Base-by-base conservation (phyloP, 1,140 invertebrate genomes). In the Parapsyche elsis region DNA sequence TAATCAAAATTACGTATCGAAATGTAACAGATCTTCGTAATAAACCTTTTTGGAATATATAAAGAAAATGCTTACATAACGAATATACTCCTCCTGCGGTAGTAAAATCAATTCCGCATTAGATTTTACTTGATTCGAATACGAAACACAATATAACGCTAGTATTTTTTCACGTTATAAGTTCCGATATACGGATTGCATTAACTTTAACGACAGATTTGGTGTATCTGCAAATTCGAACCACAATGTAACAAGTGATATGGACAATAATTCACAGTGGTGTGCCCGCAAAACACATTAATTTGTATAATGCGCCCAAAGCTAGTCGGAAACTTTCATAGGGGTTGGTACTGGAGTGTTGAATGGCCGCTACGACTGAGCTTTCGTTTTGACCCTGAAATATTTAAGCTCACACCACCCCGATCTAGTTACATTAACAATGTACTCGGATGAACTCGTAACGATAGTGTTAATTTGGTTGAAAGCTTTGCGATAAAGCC, bases 391-490 rank as follows among this genome's bases (percentile, higher is more conserved):
- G 24, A 67, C 21, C 21, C 61, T 23, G 61, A 67, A 67, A 67
- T 67, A 23, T 67, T 53, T 21, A 61, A 61, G 7, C 57, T 61
- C 16, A 9, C 16, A 53, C 49, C 57, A 38, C 7, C 30, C 30
- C 7, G 19, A 19, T n/a, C 21, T 9, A 9, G 16, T 19, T 61
- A 16, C 57, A 61, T 61, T 61, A 61, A 61, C 57, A 61, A 19
- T 21, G 16, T 21, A 61, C 16, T 61, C n/a, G 19, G 57, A 61
- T 61, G 57, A 61, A 61, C 57, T 61, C 57, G 57, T 5, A 61
- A 61, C 57, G 57, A 61, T 61, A 61, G 57, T 21, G 57, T 21
- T 61, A 61, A 61, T 61, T 61, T 61, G 57, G 57, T 61, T 61
- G 57, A 61, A 61, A 61, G 57, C 57, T 61, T 61, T 21, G 57